A percentile compares a stretch with the other conserved stretches of the same genome.
Conservation (phyloP, 1,140 invertebrate genomes). For the Hyles euphorbiae region DNA sequence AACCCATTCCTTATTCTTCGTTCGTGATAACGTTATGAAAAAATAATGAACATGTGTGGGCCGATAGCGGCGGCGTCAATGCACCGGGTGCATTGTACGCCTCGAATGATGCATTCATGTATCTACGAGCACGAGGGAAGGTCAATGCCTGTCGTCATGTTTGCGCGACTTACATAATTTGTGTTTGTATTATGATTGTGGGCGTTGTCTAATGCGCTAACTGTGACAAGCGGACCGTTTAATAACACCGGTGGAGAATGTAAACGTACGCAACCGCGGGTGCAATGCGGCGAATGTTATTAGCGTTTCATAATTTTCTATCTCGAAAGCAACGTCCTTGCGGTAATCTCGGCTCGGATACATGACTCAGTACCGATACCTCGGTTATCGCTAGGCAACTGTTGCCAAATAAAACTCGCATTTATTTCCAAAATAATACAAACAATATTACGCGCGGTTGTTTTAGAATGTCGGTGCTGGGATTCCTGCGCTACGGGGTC, state of each 20-base stretch:
- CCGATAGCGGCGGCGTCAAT: conserved; percentile 53
- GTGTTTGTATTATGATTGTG: conserved; percentile 51
- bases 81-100: conserved; percentile 60
- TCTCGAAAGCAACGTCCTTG: conserved; percentile 52
- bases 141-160: conserved; percentile 62
- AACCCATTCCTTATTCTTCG: conserved; percentile 34
- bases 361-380: conserved; percentile 48
- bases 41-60: conserved; percentile 60
- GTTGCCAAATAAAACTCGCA: conserved; percentile 43
- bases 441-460: conserved; percentile 23
- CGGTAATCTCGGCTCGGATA: conserved; percentile 46
- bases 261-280: conserved; percentile 7
- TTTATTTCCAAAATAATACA: conserved; percentile 41
- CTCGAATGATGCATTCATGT: conserved; percentile 63
- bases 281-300: conserved; percentile 12
- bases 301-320: conserved; percentile 24
- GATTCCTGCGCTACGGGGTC: background rate
- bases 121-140: conserved; percentile 49
- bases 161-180: conserved; percentile 60
- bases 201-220: conserved; percentile 33
- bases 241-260: conserved; percentile 2
- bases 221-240: conserved; percentile 19
- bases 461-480: background rate
- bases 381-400: conserved; percentile 42
- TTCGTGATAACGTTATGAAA: conserved; percentile 45